phyloP scores from a whole-genome alignment of 1,140 invertebrate genomes.

The Ctenoplectra terminalis region DNA sequence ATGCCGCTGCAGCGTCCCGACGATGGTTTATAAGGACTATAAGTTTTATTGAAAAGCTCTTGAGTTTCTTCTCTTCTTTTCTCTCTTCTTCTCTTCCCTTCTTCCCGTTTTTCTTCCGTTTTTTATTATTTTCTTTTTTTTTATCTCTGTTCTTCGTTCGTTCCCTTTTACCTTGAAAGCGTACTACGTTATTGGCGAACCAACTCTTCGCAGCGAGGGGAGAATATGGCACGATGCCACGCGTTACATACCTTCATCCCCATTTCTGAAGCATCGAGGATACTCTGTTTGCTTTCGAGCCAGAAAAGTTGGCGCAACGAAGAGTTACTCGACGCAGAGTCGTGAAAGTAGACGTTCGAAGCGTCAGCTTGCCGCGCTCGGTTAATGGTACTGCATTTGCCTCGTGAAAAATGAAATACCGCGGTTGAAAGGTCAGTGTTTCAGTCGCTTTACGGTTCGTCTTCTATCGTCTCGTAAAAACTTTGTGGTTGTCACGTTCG shows the following conservation, averaged over 20 bases:
- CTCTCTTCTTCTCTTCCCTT: background rate
- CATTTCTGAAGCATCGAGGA: background rate
- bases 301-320: background rate
- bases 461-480: background rate
- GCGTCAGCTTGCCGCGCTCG: too few relatives aligned
- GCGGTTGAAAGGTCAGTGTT: background rate
- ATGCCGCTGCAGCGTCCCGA: slow-evolving; percentile 49
- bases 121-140: too few relatives aligned
- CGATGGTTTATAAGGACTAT: slow-evolving; percentile 72
- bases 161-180: background rate
- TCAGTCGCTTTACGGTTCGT: background rate
- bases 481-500: background rate
- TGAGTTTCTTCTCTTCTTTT: background rate
- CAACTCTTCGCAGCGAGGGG: background rate
- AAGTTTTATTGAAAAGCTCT: slow-evolving; percentile 74
- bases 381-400: background rate
- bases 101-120: background rate
- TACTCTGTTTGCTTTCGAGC: background rate
- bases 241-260: background rate
- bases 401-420: background rate
- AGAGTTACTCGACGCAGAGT: slow-evolving; percentile 26
- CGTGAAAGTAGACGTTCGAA: background rate
- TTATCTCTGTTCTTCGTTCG: background rate
- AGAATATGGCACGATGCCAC: background rate
- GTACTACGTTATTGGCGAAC: background rate